Conservation (phyloP, 2,888 invertebrate genomes). For the Pocota personata region DNA sequence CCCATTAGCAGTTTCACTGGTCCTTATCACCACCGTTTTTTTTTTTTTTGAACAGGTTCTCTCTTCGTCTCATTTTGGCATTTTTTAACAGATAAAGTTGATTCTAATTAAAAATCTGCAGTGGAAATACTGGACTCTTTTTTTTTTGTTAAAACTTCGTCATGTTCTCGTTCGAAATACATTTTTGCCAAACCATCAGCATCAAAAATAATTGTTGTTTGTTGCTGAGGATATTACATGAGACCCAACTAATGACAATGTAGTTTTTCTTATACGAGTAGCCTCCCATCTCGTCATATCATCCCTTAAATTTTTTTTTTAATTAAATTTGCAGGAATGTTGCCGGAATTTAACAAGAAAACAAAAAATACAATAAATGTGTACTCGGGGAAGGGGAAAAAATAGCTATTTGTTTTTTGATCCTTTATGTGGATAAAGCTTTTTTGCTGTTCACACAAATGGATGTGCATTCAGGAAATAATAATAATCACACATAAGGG, state of each 20-base stretch:
- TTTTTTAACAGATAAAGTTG: neutral
- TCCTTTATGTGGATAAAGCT: neutral
- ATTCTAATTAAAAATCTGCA: slow-evolving; percentile 48
- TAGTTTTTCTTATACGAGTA: neutral
- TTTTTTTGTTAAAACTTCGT: neutral
- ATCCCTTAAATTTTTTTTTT: slow-evolving; percentile 3
- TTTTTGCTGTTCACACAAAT: slow-evolving; percentile 21
- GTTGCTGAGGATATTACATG: slow-evolving; percentile 18
- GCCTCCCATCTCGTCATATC: neutral
- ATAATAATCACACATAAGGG: neutral
- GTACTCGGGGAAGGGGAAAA: neutral
- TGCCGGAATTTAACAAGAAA: neutral
- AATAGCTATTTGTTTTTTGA: neutral
- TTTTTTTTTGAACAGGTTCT: slow-evolving; percentile 10
- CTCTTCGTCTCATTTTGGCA: neutral
- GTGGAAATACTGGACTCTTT: neutral
- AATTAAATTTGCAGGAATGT: slow-evolving; percentile 31
- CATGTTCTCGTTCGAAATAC: neutral
- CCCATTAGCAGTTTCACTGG: slow-evolving; percentile 9
- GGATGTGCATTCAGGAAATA: neutral
- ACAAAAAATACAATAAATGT: neutral
- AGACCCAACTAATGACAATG: slow-evolving; percentile 46
- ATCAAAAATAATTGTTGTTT: slow-evolving; percentile 17
- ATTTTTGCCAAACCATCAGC: slow-evolving; percentile 3
- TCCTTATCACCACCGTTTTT: slow-evolving; percentile 15